Evolutionary conservation across 2,113 vertebrate species (phyloP).

Genomic region (Corydoras maculifer): DNA sequence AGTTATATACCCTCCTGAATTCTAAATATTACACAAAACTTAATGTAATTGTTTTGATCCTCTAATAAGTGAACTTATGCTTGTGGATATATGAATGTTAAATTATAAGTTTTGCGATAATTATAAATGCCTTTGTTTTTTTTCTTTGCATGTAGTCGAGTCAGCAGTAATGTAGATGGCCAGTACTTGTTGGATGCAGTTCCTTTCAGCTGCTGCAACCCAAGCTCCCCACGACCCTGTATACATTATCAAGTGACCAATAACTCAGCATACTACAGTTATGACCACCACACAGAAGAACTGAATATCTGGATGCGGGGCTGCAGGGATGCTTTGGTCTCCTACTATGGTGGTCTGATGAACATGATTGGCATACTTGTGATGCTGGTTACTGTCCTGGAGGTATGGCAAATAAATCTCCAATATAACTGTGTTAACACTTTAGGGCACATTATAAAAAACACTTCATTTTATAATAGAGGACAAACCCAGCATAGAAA

Average conservation of each 20-base stretch:
- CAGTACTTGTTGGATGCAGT: constrained; percentile 90
- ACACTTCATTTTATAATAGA: no score
- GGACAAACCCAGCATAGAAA: no score
- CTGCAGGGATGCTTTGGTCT: constrained; percentile 79
- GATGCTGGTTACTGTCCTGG: constrained; percentile 75
- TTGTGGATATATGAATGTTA: not conserved
- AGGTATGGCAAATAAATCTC: constrained; percentile 69
- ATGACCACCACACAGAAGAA: constrained; percentile 91
- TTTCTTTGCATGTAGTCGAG: constrained; percentile 66
- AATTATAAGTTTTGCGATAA: not conserved
- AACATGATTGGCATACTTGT: constrained; percentile 74
- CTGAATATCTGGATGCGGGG: constrained; percentile 88
- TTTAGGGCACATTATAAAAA: no score
- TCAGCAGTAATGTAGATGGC: constrained; percentile 93
- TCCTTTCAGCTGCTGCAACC: constrained; percentile 98
- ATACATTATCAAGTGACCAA: constrained; percentile 95
- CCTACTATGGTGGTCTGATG: constrained; percentile 88
- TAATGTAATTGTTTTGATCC: not conserved
- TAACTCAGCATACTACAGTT: constrained; percentile 95
- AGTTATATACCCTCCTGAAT: not conserved
- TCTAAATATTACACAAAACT: not conserved
- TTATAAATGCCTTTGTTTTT: not conserved
- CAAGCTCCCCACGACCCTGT: constrained; percentile 88
- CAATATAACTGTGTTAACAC: not conserved
- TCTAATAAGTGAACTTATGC: not conserved